Evolutionary conservation across 2,888 invertebrate species (phyloP).

Genomic region (Plagiodera versicolora): DNA sequence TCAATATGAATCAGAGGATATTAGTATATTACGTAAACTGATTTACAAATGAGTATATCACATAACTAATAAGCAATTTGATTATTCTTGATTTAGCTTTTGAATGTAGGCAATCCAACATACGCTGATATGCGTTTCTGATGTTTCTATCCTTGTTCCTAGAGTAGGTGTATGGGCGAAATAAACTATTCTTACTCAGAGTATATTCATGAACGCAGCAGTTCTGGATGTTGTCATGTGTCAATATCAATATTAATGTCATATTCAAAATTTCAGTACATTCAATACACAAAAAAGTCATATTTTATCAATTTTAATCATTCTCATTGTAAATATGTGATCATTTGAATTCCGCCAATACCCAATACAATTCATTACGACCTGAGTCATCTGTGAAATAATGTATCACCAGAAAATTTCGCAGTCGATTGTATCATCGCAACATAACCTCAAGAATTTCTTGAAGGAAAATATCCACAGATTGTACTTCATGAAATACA

Average conservation of each 20-base stretch:
- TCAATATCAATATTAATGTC: not conserved
- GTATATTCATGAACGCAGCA: no score
- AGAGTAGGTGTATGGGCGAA: no score
- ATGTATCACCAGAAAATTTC: slow-evolving; percentile 39
- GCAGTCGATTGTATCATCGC: slow-evolving; percentile 33
- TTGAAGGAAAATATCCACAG: slow-evolving; percentile 33
- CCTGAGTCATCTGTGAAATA: slow-evolving; percentile 2
- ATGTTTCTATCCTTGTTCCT: no score
- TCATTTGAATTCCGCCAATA: not conserved
- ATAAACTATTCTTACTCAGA: no score
- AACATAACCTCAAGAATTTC: slow-evolving; percentile 47
- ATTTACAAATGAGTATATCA: no score
- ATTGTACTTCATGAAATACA: slow-evolving; percentile 31
- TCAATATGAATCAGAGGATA: no score
- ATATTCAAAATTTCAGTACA: slow-evolving; percentile 1
- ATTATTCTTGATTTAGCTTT: no score
- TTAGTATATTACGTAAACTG: no score
- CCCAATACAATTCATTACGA: not conserved
- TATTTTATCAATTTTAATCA: slow-evolving; percentile 18
- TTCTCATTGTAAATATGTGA: slow-evolving; percentile 10
- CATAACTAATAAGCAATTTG: no score
- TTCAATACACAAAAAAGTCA: not conserved
- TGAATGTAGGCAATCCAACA: no score
- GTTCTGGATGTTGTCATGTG: not conserved
- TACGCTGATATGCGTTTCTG: no score